A percentile compares a stretch with the other conserved stretches of the same genome.
Conservation (phyloP, 2,113 vertebrate species). For the Dicerorhinus sumatrensis region DNA sequence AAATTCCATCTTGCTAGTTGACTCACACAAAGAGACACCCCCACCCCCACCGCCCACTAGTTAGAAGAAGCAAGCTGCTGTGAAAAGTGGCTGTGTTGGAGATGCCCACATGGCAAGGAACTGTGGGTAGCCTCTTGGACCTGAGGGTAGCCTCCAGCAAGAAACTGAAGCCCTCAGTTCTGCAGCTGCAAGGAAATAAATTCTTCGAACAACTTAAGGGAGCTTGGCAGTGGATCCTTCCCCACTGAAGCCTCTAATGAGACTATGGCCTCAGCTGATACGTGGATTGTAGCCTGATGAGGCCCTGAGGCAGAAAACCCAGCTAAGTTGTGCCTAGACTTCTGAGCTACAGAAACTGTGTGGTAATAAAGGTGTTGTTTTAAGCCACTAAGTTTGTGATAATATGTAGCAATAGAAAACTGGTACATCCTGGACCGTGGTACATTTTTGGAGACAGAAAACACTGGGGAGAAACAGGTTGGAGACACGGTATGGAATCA, state of each 20-base stretch:
- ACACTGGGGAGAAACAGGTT: background rate
- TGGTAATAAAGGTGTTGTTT: constrained; percentile 1
- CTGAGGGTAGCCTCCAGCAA: background rate
- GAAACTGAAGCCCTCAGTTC: background rate
- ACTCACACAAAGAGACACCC: background rate
- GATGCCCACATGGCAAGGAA: background rate
- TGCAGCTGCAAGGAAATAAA: constrained; percentile 6
- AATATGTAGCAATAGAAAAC: background rate
- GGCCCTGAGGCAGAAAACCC: background rate
- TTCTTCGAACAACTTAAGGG: background rate
- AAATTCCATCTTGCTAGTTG: background rate
- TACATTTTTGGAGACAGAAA: background rate
- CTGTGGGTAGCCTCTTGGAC: background rate
- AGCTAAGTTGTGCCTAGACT: background rate
- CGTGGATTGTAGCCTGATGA: background rate
- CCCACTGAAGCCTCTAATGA: background rate
- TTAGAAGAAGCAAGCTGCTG: background rate
- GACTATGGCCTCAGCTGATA: background rate
- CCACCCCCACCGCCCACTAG: background rate
- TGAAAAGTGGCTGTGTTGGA: background rate
- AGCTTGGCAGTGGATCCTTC: background rate
- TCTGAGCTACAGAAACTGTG: background rate
- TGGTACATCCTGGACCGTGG: background rate
- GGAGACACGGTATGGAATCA: background rate
- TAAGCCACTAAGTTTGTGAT: background rate